Percentiles rank a stretch among this genome's conserved stretches.
phyloP scores from a whole-genome alignment of 2,888 invertebrate genomes.

The Plebejus argus region DNA sequence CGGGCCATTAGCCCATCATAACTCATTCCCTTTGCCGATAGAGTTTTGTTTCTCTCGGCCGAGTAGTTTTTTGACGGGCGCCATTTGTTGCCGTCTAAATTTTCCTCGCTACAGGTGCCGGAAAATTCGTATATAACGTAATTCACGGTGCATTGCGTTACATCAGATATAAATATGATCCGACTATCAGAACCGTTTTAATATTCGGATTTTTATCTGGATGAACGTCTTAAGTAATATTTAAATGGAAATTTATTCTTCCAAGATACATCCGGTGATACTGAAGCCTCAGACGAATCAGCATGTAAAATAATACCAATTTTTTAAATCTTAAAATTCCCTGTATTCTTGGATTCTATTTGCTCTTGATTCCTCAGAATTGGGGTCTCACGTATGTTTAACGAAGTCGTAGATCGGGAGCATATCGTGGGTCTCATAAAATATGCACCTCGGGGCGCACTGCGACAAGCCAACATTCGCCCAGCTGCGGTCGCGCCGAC shows the following conservation, averaged over 20 bases:
- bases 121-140: neutral
- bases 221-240: too few species aligned
- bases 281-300: too few species aligned
- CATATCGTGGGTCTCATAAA: constrained; percentile 58
- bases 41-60: constrained; percentile 16
- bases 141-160: neutral
- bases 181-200: too few species aligned
- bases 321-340: neutral
- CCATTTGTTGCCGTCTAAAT: neutral
- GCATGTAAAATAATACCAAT: neutral
- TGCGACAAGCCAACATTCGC: constrained; percentile 57
- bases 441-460: constrained; percentile 73
- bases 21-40: constrained; percentile 20
- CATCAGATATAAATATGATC: neutral
- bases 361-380: neutral
- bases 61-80: constrained; percentile 5
- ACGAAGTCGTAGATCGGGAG: constrained; percentile 24
- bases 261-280: too few species aligned
- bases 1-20: constrained; percentile 24
- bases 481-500: constrained; percentile 53
- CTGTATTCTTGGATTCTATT: neutral
- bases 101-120: neutral
- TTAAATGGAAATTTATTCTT: too few species aligned
- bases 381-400: constrained; percentile 15
- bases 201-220: too few species aligned